These are phyloP conservation scores for Heliothis peltigera DNA, from an alignment of 2,888 invertebrate genomes.

Conservation along the genomic window DNA sequence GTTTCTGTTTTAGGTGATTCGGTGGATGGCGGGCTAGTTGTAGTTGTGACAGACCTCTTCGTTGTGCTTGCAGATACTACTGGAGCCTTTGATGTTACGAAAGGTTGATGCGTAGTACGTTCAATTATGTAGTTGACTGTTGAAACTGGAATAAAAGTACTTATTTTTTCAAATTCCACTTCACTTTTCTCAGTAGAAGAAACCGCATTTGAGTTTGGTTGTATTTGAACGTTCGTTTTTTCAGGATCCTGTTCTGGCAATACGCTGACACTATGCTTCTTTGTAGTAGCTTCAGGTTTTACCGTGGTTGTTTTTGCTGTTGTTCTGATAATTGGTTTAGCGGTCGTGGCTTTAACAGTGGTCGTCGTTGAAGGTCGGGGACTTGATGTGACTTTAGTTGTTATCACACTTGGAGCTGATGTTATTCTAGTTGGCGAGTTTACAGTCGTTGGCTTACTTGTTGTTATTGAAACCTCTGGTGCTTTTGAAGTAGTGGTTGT, in stretches of 20 bases:
- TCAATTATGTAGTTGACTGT: slow-evolving; percentile 75
- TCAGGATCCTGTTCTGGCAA: slow-evolving; percentile 57
- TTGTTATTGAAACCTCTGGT: slow-evolving; percentile 39
- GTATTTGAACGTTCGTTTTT: slow-evolving; percentile 53
- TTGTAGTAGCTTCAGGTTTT: slow-evolving; percentile 55
- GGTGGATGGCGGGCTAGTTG: slow-evolving; percentile 38
- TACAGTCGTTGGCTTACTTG: slow-evolving; percentile 36
- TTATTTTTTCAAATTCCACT: slow-evolving; percentile 74
- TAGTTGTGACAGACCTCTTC: slow-evolving; percentile 51
- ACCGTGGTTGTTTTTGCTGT: slow-evolving; percentile 57
- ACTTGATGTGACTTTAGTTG: slow-evolving; percentile 28
- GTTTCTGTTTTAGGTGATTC: slow-evolving; percentile 34
- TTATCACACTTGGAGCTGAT: slow-evolving; percentile 11
- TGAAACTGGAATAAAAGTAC: slow-evolving; percentile 79
- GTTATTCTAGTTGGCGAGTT: slow-evolving; percentile 45
- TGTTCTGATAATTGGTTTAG: slow-evolving; percentile 47
- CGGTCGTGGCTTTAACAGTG: slow-evolving; percentile 47
- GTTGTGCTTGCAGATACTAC: slow-evolving; percentile 52
- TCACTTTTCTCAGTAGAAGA: slow-evolving; percentile 70
- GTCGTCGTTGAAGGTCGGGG: slow-evolving; percentile 38
- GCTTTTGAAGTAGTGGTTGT: slow-evolving; percentile 55
- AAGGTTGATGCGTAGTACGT: slow-evolving; percentile 68
- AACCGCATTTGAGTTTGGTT: slow-evolving; percentile 56
- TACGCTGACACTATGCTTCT: slow-evolving; percentile 52
- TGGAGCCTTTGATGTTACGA: slow-evolving; percentile 63